Evolutionary conservation across 2,113 vertebrate genomes (phyloP), one percentile per base, ranked within the genome.

Genomic region (Athene cunicularia): DNA sequence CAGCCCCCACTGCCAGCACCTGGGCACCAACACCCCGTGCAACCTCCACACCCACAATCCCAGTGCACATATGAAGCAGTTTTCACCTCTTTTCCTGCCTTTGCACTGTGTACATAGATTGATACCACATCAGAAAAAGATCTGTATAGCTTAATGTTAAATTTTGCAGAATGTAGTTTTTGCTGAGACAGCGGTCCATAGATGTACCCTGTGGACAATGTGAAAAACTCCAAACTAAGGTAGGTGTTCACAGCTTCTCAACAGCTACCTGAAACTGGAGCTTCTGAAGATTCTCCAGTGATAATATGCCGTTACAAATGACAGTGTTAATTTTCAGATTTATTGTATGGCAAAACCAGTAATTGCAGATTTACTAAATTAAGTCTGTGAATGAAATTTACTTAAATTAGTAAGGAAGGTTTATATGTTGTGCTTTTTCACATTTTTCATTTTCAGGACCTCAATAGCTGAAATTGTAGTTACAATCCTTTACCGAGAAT

Each of bases 11-110:
- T 45, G 21, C 14, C 33, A 19, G 1, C 2, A 19, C n/a, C 16
- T 14, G 22, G 35, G 32, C 23, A n/a, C n/a, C 0, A 0, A 18
- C 22, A 67, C 4, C 5, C 16, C 5, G 1, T n/a, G 45, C 14
- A 30, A 30, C 8, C 24, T 60, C n/a, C n/a, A 7, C 14, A n/a
- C 5, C n/a, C 66, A 35, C 14, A 91, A 56, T 37, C 17, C 13
- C 24, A 67, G 52, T n/a, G 17, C 21, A 68, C 14, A 4, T 45
- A 1, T 43, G 79, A 41, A 16, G 32, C n/a, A 2, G 0, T 67
- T 73, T 72, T 83, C 16, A 49, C 22, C 11, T 70, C 33, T 72
- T 52, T 27, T 35, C 11, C 8, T 71, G 39, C 16, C 30, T 82
- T 72, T 55, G 15, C 7, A 19, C 11, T 14, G 8, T 19, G 26